A percentile compares a stretch with the other conserved stretches of the same genome.
phyloP scores from a whole-genome alignment of 2,888 invertebrate species.

The Patella pellucida region DNA sequence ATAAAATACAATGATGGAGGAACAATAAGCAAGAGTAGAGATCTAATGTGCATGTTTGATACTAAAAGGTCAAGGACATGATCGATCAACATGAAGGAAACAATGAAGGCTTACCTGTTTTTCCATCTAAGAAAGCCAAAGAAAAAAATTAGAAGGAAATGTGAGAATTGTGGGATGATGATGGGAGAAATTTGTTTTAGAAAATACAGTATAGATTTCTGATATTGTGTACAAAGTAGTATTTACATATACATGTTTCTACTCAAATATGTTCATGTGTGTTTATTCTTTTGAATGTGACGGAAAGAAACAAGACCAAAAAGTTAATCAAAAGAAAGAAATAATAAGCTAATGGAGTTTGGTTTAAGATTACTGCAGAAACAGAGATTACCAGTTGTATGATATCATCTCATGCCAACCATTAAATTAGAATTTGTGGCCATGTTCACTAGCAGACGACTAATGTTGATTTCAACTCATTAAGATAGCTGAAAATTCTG shows the following conservation, averaged over 20 bases:
- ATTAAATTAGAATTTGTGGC: slow-evolving; percentile 7
- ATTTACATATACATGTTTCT: too few relatives aligned
- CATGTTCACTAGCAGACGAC: background rate
- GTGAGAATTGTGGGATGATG: background rate
- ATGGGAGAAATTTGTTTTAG: background rate
- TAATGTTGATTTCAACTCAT: slow-evolving; percentile 3
- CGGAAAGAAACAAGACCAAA: background rate
- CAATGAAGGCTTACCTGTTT: background rate
- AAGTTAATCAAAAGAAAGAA: background rate
- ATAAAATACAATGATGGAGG: background rate
- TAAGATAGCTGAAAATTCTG: slow-evolving; percentile 1
- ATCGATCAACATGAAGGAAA: too few relatives aligned
- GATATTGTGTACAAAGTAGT: too few relatives aligned
- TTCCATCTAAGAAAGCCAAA: slow-evolving; percentile 2
- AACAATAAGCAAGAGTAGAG: background rate
- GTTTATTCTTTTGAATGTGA: background rate
- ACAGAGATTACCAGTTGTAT: too few relatives aligned
- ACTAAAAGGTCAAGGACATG: too few relatives aligned
- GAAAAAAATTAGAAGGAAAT: background rate
- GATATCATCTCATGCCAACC: background rate
- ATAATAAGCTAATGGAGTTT: background rate
- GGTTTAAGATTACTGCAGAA: slow-evolving; percentile 14
- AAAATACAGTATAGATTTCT: too few relatives aligned
- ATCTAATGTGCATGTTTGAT: background rate
- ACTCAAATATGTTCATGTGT: too few relatives aligned